Evolutionary conservation across 2,113 vertebrate genomes (phyloP), one percentile per base, ranked within the genome.

Genomic region (Psilopsiagon aurifrons): DNA sequence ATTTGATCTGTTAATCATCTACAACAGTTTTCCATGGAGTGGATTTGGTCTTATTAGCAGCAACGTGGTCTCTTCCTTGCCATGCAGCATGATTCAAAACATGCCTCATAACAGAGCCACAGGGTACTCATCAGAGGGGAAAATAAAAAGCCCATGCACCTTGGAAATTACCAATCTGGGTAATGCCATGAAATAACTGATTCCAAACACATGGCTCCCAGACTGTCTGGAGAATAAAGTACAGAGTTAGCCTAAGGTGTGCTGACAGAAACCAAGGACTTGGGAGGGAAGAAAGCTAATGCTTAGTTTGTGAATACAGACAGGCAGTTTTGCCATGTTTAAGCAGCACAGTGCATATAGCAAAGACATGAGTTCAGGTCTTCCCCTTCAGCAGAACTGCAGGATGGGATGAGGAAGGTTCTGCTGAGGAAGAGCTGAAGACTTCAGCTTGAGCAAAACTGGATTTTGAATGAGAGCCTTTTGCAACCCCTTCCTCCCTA

Each of bases 1-100:
- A 94, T 90, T 81, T 95, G 69, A 83, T 83, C 64, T 63, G 16
- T 70, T 94, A 87, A 91, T 85, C 59, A 81, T 27, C 80, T 86
- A 41, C 80, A 88, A 49, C 28, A 86, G 64, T 83, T 88, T 81
- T 37, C 59, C 37, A 25, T n/a, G 29, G 41, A 77, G 71, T 57
- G 41, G 17, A 44, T 83, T 88, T 92, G 71, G 80, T 83, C 83
- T 70, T 93, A 80, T 14, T 74, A 92, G 60, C 55, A 90, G 80
- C 51, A 74, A 77, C 12, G 13, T 3, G 28, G 55, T 81, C 49
- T 82, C 62, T 27, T 54, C 60, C 52, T 89, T 84, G 77, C 78
- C 66, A 67, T 1, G 4, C 66, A 89, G 37, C 47, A 78, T 39
- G 19, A 86, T 70, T 89, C 69, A 70, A 62, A 43, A 23, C 13